Percentiles rank a stretch among this genome's conserved stretches.
Conservation (phyloP, 2,888 invertebrate species). For the Erebia epiphron region DNA sequence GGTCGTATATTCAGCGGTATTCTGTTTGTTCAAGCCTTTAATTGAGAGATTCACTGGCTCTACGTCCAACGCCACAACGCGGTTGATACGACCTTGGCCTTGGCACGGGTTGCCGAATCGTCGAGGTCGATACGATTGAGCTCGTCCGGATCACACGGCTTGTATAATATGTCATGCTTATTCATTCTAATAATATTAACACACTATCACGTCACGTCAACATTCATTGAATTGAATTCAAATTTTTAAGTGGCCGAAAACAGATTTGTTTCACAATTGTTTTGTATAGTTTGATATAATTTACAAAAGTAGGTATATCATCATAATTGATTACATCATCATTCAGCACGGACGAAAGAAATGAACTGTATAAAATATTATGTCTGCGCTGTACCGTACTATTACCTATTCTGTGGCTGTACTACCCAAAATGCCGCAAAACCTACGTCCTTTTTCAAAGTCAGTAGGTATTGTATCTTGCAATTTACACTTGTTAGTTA, state of each 20-base stretch:
- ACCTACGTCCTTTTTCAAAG: too few relatives aligned
- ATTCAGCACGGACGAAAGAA: background rate
- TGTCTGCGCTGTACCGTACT: too few relatives aligned
- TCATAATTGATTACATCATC: background rate
- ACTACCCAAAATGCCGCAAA: too few relatives aligned
- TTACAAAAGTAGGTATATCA: too few relatives aligned
- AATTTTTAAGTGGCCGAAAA: background rate
- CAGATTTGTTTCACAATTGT: background rate
- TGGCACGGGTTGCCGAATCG: slow-evolving; percentile 78
- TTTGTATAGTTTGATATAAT: background rate
- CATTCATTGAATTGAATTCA: slow-evolving; percentile 29
- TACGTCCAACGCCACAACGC: slow-evolving; percentile 44
- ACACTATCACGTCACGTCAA: slow-evolving; percentile 31
- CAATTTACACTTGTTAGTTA: too few relatives aligned
- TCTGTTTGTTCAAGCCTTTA: slow-evolving; percentile 52
- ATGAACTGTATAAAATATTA: background rate
- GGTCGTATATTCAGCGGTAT: too few relatives aligned
- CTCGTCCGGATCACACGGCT: slow-evolving; percentile 78
- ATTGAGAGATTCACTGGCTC: slow-evolving; percentile 69
- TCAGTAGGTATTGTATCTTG: too few relatives aligned
- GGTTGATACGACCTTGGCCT: slow-evolving; percentile 73
- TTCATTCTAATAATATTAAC: slow-evolving; percentile 36
- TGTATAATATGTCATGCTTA: slow-evolving; percentile 47
- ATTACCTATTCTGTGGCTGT: too few relatives aligned
- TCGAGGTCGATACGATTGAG: slow-evolving; percentile 75